Evolutionary conservation across 2,888 invertebrate genomes (phyloP).

Genomic region (Mythimna pallens): DNA sequence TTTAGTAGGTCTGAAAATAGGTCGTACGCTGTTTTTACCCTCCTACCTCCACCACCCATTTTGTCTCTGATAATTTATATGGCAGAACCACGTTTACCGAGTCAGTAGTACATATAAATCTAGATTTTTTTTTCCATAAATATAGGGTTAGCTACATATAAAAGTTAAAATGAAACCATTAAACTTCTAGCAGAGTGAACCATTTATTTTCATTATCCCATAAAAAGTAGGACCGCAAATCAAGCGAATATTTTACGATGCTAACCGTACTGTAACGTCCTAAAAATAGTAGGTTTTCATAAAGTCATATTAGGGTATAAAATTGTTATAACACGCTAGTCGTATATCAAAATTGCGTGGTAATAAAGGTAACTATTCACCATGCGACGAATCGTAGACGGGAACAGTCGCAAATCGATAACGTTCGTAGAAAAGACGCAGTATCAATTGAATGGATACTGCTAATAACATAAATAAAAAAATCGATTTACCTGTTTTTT

Average conservation of each 20-base stretch:
- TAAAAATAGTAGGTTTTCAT: constrained; percentile 41
- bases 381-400: constrained; percentile 3
- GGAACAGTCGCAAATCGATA: not conserved
- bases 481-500: no score
- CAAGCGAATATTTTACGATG: constrained; percentile 51
- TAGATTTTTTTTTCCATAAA: constrained; percentile 14
- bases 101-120: constrained; percentile 5
- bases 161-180: constrained; percentile 45
- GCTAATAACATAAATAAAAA: not conserved
- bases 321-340: constrained; percentile 36
- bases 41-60: no score
- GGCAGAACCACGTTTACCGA: no score
- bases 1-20: no score
- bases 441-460: not conserved
- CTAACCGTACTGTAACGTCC: constrained; percentile 31
- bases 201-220: constrained; percentile 58
- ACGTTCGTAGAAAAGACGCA: not conserved
- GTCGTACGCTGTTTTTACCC: no score
- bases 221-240: constrained; percentile 56
- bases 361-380: constrained; percentile 14
- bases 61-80: no score
- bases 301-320: constrained; percentile 48
- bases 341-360: constrained; percentile 38
- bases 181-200: constrained; percentile 41
- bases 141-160: not conserved